A percentile compares a stretch with the other conserved stretches of the same genome.
These are phyloP conservation scores for Incurvaria masculella DNA, from an alignment of 2,888 invertebrate genomes.

Conservation along the genomic window DNA sequence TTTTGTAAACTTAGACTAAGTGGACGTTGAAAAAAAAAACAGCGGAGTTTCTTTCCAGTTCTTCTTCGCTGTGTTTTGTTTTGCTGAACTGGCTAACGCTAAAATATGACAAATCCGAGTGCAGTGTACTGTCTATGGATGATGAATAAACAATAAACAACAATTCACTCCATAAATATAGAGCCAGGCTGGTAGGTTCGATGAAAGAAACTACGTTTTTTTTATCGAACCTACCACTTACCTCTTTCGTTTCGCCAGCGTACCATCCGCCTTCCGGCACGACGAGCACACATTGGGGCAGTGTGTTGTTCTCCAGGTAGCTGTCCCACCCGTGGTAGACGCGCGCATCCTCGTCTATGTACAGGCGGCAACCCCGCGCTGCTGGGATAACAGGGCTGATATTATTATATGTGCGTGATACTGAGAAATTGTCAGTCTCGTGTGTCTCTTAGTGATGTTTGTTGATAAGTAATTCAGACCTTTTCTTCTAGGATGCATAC, in stretches of 20 bases:
- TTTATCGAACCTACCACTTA: slow-evolving; percentile 17
- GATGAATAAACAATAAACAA: no score
- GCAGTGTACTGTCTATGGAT: no score
- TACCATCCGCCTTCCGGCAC: slow-evolving; percentile 54
- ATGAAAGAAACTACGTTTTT: no score
- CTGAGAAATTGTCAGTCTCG: background rate
- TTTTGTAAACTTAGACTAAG: no score
- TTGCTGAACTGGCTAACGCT: no score
- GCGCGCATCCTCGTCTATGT: slow-evolving; percentile 45
- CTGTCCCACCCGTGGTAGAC: slow-evolving; percentile 54
- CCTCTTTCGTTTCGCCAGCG: slow-evolving; percentile 33
- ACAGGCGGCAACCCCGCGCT: slow-evolving; percentile 41
- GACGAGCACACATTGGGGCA: slow-evolving; percentile 51
- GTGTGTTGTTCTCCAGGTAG: slow-evolving; percentile 49
- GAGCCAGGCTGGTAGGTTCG: no score
- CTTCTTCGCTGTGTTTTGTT: no score
- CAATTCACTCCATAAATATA: no score
- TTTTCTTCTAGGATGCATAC: no score
- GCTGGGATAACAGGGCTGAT: background rate
- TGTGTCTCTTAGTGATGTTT: background rate
- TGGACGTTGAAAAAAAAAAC: no score
- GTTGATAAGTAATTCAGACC: background rate
- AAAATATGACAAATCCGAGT: no score
- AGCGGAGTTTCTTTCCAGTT: no score
- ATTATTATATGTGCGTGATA: slow-evolving; percentile 3